Evolutionary conservation across 2,113 vertebrate genomes (phyloP).

Genomic region (Murina feae): DNA sequence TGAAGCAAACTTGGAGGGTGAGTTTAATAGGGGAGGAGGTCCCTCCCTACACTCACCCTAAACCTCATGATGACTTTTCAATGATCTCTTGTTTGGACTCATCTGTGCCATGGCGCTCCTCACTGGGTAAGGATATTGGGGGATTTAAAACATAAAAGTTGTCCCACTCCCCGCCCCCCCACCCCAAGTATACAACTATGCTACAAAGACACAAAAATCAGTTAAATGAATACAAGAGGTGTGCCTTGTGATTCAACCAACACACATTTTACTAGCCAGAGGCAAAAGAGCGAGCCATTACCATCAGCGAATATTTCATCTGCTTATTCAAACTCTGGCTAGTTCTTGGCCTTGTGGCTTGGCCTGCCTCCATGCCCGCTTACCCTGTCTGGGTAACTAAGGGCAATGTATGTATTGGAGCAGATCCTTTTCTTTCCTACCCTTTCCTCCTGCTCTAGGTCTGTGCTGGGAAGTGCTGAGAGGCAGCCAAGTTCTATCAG

Average conservation of each 20-base stretch:
- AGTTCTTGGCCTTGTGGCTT: neutral
- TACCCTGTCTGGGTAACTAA: neutral
- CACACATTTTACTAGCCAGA: neutral
- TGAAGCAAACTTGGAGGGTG: neutral
- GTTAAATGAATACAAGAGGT: neutral
- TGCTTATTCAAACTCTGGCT: neutral
- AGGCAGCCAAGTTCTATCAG: slow-evolving; percentile 14
- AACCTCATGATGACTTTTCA: neutral
- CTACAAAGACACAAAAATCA: neutral
- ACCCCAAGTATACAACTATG: neutral
- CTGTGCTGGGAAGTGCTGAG: neutral
- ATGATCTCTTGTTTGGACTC: neutral
- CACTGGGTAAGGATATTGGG: neutral
- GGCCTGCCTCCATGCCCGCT: neutral
- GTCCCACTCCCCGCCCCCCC: neutral
- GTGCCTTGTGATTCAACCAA: neutral
- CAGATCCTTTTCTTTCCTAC: neutral
- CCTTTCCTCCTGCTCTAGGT: neutral
- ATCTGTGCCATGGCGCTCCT: neutral
- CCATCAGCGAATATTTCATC: neutral
- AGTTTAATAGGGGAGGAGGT: neutral
- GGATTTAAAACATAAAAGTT: neutral
- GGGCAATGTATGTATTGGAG: neutral
- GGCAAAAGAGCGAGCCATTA: neutral
- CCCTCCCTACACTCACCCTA: neutral